Percentiles rank a stretch among this genome's conserved stretches.
Conservation (phyloP, 2,113 vertebrate species). For the Callaeas wilsoni region DNA sequence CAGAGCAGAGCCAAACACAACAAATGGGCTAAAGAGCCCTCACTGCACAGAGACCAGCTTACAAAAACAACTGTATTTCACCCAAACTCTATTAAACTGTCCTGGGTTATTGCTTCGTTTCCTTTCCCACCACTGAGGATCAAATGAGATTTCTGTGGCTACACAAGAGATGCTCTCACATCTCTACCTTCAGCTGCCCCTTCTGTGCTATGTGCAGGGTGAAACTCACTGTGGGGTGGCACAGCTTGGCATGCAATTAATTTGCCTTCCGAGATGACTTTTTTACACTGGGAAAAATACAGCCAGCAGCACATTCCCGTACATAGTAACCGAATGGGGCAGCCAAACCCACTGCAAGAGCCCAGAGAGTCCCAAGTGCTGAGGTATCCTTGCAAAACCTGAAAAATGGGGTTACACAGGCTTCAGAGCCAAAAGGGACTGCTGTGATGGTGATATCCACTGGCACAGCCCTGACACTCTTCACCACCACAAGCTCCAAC, state of each 20-base stretch:
- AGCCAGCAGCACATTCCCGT: not conserved
- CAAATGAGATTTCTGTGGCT: slow-evolving; percentile 52
- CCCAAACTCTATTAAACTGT: slow-evolving; percentile 62
- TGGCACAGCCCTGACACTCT: accelerated
- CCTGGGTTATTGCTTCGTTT: slow-evolving; percentile 47
- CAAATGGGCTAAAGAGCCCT: slow-evolving; percentile 59
- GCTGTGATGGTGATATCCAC: not conserved
- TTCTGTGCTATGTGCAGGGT: not conserved
- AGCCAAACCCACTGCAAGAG: not conserved
- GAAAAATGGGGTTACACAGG: not conserved
- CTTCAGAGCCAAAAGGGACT: not conserved
- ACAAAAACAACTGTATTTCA: slow-evolving; percentile 66
- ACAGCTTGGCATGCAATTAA: not conserved
- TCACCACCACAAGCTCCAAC: not conserved
- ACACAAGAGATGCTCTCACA: slow-evolving; percentile 36
- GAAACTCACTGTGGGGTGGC: not conserved
- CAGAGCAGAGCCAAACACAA: slow-evolving; percentile 57
- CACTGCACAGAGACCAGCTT: slow-evolving; percentile 54
- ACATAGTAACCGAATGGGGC: accelerated
- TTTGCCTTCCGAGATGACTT: not conserved
- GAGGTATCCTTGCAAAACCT: not conserved
- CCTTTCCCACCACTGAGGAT: slow-evolving; percentile 63
- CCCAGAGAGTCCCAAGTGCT: not conserved
- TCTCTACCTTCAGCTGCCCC: slow-evolving; percentile 35
- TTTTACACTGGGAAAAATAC: not conserved